These are phyloP conservation scores for Falco biarmicus DNA, from an alignment of 2,797 vertebrate genomes.

Conservation along the genomic window DNA sequence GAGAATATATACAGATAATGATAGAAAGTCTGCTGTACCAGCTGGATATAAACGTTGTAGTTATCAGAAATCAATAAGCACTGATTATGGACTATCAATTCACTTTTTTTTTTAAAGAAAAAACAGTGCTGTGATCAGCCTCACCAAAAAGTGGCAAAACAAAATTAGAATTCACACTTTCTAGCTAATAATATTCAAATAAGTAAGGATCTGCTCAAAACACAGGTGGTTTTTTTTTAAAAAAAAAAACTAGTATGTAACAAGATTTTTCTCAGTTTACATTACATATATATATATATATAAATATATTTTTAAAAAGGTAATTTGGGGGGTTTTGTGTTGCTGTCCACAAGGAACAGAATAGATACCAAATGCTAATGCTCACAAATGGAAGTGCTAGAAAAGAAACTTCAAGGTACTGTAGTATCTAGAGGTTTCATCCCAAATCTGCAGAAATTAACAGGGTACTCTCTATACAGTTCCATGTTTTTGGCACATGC, in stretches of 20 bases:
- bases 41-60: not conserved
- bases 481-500: not conserved
- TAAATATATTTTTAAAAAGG: too few relatives aligned
- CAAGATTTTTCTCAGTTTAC: not conserved
- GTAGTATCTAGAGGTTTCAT: not conserved
- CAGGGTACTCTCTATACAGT: not conserved
- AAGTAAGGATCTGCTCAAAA: not conserved
- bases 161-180: not conserved
- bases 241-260: rapidly evolving
- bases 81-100: not conserved
- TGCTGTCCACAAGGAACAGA: not conserved
- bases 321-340: not conserved
- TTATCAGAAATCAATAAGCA: not conserved
- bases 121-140: not conserved
- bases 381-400: not conserved
- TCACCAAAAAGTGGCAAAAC: not conserved
- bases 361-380: not conserved
- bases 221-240: not conserved
- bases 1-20: not conserved
- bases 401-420: not conserved
- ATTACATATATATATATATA: too few relatives aligned
- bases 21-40: not conserved
- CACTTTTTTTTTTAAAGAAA: not conserved
- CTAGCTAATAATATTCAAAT: not conserved
- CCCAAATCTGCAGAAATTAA: not conserved